A percentile compares a stretch with the other conserved stretches of the same genome.
These are phyloP conservation scores for Pomacea maculata DNA, from an alignment of 1,140 invertebrate genomes.

Conservation along the genomic window DNA sequence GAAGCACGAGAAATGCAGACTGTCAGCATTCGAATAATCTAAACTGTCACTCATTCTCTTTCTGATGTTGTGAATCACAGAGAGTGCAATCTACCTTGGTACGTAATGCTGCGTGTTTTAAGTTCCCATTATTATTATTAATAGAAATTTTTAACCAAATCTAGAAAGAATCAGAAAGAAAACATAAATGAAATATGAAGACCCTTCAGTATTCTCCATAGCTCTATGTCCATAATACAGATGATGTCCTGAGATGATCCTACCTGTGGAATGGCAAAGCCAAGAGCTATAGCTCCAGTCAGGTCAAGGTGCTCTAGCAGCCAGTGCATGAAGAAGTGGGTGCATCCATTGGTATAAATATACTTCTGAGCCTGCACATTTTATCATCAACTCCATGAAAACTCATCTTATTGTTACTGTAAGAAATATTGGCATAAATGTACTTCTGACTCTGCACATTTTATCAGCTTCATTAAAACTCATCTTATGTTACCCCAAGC, in stretches of 20 bases:
- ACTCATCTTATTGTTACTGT: too few relatives aligned
- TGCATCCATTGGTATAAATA: constrained; percentile 44
- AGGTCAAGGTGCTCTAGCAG: constrained; percentile 44
- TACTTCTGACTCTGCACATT: constrained; percentile 30
- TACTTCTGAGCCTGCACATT: constrained; percentile 30
- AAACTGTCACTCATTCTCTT: too few relatives aligned
- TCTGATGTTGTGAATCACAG: too few relatives aligned
- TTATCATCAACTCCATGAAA: neutral
- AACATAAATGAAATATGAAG: neutral
- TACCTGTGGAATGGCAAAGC: constrained; percentile 52
- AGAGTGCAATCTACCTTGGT: too few relatives aligned
- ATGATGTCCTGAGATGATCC: neutral
- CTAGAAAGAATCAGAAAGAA: neutral
- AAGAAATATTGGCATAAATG: constrained; percentile 26
- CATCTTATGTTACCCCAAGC: too few relatives aligned
- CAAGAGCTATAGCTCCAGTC: constrained; percentile 47
- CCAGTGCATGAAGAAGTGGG: constrained; percentile 36
- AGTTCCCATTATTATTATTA: too few relatives aligned
- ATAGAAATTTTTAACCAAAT: neutral
- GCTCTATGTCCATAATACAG: neutral
- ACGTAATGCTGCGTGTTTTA: too few relatives aligned
- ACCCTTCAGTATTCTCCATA: neutral
- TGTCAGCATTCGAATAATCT: too few relatives aligned
- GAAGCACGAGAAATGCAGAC: too few relatives aligned
- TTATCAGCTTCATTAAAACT: neutral